Base-by-base conservation (phyloP, 2,888 invertebrate genomes). In the Caenorhabditis sulstoni region DNA sequence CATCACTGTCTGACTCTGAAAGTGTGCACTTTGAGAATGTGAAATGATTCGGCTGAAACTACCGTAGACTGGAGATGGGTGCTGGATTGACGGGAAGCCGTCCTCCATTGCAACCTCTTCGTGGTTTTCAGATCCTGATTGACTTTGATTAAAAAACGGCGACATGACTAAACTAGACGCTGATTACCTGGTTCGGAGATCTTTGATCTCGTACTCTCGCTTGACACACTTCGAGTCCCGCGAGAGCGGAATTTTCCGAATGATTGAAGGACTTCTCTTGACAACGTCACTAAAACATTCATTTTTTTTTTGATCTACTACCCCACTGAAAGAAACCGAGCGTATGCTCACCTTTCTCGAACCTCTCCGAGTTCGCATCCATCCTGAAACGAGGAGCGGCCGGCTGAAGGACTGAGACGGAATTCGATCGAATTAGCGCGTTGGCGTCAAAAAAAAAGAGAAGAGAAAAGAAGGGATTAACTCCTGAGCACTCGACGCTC, bases 41-140 rank as follows among this genome's bases (percentile, higher is more conserved):
- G 29, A 29, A n/a, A n/a, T n/a, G n/a, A n/a, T 14, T 14, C 16
- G 18, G 7, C 9, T 47, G 18, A 12, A 47, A 35, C 35, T 12
- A 61, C 61, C 49, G 18, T 49, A 35, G 12, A 61, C 49, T 37
- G 61, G 61, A 16, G 61, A 61, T 12, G 61, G 61, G 16, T 49
- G 37, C 18, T 20, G 37, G n/a, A 58, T 41, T 16, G n/a, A 18
- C 2, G 57, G 41, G 14, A 20, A 22, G 3, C 29, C 29, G 29
- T 29, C 29, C 7, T 29, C 29, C 29, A 29, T 7, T 29, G 29
- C 29, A 7, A 23, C 20, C n/a, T 29, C 58, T 20, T 61, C 59
- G 35, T 16, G n/a, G n/a, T 12, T 29, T n/a, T 52, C 52, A 11
- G 29, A 47, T 8, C 23, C 23, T 59, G 7, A 29, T 5, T 29